Conservation (phyloP, 2,113 vertebrate genomes). For the Chaenocephalus aceratus region DNA sequence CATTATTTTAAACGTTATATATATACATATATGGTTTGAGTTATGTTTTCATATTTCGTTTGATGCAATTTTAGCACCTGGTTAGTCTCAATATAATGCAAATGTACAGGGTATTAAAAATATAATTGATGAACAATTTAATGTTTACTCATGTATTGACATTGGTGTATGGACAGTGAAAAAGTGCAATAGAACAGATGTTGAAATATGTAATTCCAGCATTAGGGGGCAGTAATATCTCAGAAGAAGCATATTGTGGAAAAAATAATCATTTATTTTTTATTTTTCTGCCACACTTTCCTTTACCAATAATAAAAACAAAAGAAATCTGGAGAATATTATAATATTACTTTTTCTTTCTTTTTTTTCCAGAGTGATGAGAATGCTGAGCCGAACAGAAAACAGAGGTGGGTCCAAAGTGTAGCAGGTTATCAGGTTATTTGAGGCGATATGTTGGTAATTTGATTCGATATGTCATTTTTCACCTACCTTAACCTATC, state of each 20-base stretch:
- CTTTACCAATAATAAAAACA: neutral
- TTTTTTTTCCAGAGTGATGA: slow-evolving; percentile 32
- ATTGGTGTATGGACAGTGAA: neutral
- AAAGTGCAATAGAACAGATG: neutral
- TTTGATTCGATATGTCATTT: neutral
- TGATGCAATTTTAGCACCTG: neutral
- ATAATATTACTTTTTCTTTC: neutral
- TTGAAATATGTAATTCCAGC: slow-evolving; percentile 34
- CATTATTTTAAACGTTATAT: neutral
- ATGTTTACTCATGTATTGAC: neutral
- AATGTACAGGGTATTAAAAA: neutral
- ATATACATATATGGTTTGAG: too few relatives aligned
- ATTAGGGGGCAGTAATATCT: slow-evolving; percentile 68
- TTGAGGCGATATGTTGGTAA: neutral
- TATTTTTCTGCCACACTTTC: neutral
- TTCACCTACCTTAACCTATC: neutral
- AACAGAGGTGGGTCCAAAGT: slow-evolving; percentile 37
- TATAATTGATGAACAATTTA: neutral
- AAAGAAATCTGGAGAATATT: neutral
- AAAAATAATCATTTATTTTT: neutral
- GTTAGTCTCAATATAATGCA: neutral
- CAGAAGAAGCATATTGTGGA: slow-evolving; percentile 21
- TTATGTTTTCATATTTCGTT: neutral
- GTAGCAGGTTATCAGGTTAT: neutral
- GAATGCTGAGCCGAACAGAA: slow-evolving; percentile 59